A percentile compares a stretch with the other conserved stretches of the same genome.
Evolutionary conservation across 1,140 invertebrate genomes (phyloP).

Genomic region (Drosophila subpulchrella): DNA sequence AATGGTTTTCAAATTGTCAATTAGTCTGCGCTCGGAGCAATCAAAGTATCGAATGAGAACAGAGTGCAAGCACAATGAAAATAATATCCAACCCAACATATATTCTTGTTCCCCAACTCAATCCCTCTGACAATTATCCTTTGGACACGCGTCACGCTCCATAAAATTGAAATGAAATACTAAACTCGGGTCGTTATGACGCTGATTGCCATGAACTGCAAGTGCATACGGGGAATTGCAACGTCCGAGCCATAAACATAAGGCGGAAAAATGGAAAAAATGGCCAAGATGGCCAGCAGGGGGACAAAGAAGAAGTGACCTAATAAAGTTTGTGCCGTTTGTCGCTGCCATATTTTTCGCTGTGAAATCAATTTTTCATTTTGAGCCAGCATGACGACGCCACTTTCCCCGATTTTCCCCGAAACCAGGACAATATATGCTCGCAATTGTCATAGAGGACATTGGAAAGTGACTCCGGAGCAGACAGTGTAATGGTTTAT

Average conservation of each 20-base stretch:
- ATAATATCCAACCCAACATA: conserved; percentile 5
- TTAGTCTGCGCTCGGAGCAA: conserved; percentile 26
- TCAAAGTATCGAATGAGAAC: conserved; percentile 37
- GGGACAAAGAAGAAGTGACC: conserved; percentile 43
- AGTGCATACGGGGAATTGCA: conserved; percentile 61
- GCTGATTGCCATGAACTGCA: conserved; percentile 79
- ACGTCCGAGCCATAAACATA: conserved; percentile 62
- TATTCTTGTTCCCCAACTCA: not conserved
- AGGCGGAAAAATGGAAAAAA: conserved; percentile 23
- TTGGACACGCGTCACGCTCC: conserved; percentile 68
- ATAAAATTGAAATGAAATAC: conserved; percentile 79
- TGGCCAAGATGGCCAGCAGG: conserved; percentile 5
- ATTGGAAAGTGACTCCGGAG: conserved; percentile 53
- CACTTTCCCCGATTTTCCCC: conserved; percentile 10
- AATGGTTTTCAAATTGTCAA: conserved; percentile 41
- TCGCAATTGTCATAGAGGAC: conserved; percentile 61
- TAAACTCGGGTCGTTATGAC: conserved; percentile 69
- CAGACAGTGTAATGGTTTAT: conserved; percentile 70
- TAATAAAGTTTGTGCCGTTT: conserved; percentile 64
- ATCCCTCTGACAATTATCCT: conserved; percentile 61
- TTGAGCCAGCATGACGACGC: conserved; percentile 63
- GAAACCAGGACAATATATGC: conserved; percentile 46
- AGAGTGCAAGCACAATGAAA: conserved; percentile 27
- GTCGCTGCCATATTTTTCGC: conserved; percentile 60
- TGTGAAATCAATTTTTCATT: conserved; percentile 79